These are phyloP conservation scores for Chirona hameri DNA, from an alignment of 2,888 invertebrate genomes.

Conservation along the genomic window DNA sequence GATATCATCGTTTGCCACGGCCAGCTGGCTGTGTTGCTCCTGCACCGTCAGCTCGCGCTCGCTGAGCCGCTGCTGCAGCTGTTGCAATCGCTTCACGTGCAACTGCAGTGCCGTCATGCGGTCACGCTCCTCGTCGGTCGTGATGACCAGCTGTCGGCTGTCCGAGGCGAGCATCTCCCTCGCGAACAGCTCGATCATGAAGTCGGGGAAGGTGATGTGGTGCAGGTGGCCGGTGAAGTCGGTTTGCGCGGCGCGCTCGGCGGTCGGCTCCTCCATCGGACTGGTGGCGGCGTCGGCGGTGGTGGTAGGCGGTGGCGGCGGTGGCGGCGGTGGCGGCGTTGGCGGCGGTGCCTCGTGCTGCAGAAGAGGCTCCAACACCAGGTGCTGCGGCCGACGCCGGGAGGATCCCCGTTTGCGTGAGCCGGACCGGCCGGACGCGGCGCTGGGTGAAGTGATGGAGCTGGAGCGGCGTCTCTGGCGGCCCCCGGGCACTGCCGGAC, in stretches of 20 bases:
- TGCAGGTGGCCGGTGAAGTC: neutral
- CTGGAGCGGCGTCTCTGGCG: neutral
- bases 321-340: neutral
- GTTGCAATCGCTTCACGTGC: neutral
- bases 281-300: constrained; percentile 73
- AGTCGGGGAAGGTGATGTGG: neutral
- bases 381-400: no score
- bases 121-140: neutral
- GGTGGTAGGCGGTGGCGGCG: constrained; percentile 34
- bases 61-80: neutral
- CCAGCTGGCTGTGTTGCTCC: neutral
- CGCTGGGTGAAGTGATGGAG: no score
- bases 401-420: no score
- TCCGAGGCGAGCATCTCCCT: neutral
- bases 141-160: neutral
- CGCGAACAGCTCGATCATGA: constrained; percentile 27
- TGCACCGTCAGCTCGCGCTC: neutral
- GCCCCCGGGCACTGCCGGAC: neutral
- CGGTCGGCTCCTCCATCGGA: constrained; percentile 47
- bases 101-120: neutral
- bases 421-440: no score
- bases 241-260: constrained; percentile 23
- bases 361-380: no score
- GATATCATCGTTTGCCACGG: neutral
- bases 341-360: neutral